Percentiles rank a stretch among this genome's conserved stretches.
Evolutionary conservation across 2,797 vertebrate genomes (phyloP).

Genomic region (Telmatherina bonti): DNA sequence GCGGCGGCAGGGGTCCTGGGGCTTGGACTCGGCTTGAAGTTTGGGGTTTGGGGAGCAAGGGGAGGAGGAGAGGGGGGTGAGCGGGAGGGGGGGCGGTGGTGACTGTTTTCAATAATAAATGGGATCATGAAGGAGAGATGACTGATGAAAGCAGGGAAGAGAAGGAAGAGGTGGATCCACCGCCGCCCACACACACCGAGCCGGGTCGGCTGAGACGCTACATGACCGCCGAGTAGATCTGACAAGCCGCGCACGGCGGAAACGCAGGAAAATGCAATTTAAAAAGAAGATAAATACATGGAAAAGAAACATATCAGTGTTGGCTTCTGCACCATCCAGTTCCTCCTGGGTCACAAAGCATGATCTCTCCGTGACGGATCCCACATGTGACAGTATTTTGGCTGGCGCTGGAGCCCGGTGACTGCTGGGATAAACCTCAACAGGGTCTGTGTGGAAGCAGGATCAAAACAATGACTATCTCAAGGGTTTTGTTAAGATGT

Average conservation of each 20-base stretch:
- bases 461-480: conserved; percentile 50
- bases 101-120: conserved; percentile 87
- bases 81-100: conserved; percentile 57
- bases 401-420: conserved; percentile 56
- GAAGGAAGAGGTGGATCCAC: conserved; percentile 43
- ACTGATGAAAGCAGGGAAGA: conserved; percentile 65
- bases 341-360: conserved; percentile 67
- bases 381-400: conserved; percentile 72
- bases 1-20: conserved; percentile 75
- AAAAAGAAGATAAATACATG: conserved; percentile 19
- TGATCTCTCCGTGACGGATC: conserved; percentile 62
- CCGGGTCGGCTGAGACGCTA: conserved; percentile 27
- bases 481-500: conserved; percentile 41
- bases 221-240: conserved; percentile 45
- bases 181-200: conserved; percentile 35
- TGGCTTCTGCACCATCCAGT: conserved; percentile 49
- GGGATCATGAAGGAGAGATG: conserved; percentile 72
- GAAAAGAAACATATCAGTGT: conserved; percentile 47
- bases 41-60: conserved; percentile 47
- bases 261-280: conserved; percentile 27
- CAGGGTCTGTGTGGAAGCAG: conserved; percentile 44
- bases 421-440: conserved; percentile 67
- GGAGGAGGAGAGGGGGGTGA: conserved; percentile 52
- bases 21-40: conserved; percentile 53
- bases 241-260: conserved; percentile 51